A percentile compares a stretch with the other conserved stretches of the same genome.
These are phyloP conservation scores for Tokudaia tokunoshimensis DNA, from an alignment of 2,797 vertebrate genomes.

Conservation along the genomic window DNA sequence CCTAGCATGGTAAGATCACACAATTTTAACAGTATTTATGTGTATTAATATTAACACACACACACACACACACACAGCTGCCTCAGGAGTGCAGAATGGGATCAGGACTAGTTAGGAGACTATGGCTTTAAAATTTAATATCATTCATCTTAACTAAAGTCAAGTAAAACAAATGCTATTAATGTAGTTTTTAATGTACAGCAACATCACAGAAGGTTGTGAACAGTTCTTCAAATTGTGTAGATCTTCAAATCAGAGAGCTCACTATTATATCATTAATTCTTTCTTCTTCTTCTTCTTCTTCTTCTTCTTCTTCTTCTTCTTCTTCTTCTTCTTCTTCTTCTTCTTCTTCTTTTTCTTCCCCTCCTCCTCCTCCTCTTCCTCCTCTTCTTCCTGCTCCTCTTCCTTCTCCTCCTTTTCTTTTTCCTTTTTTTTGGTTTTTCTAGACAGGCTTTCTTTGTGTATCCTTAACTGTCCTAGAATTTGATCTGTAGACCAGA, in stretches of 20 bases:
- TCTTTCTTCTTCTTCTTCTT: no score
- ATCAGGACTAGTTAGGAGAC: not conserved
- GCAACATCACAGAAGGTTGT: not conserved
- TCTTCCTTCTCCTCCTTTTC: no score
- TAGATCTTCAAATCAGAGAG: not conserved
- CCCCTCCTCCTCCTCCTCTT: no score
- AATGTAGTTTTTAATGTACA: not conserved
- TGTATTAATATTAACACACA: not conserved
- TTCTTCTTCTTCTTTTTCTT: no score
- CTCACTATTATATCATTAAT: slow-evolving; percentile 13
- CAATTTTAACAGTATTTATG: not conserved
- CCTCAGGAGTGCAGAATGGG: not conserved
- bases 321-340: no score
- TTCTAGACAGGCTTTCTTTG: not conserved
- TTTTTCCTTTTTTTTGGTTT: not conserved
- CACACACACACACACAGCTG: no score
- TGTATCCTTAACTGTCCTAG: not conserved
- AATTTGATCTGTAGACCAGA: not conserved
- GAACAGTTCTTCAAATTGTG: not conserved
- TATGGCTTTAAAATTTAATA: not conserved
- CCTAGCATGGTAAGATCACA: not conserved
- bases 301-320: no score
- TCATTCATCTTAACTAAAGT: not conserved
- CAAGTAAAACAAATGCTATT: not conserved
- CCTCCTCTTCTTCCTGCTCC: no score